Conservation (phyloP, 2,113 vertebrate species). For the Bucco capensis region DNA sequence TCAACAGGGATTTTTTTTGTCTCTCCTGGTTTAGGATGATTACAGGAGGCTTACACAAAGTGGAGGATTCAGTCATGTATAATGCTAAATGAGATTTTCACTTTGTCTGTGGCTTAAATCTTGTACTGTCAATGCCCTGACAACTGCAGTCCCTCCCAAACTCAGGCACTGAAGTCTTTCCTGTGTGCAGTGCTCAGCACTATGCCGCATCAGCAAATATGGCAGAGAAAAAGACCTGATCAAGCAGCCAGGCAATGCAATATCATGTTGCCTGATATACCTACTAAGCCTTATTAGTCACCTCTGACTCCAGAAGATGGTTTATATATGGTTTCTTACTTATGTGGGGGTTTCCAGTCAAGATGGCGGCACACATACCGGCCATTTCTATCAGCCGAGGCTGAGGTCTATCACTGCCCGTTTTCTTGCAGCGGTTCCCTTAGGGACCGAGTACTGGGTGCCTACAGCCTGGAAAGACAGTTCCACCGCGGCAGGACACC, state of each 20-base stretch:
- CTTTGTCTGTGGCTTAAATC: background rate
- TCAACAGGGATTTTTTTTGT: background rate
- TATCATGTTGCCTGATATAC: background rate
- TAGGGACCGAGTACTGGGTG: no score
- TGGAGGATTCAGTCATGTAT: fast-evolving
- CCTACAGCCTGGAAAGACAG: no score
- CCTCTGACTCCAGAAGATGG: background rate
- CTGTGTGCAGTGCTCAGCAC: background rate
- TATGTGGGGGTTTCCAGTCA: no score
- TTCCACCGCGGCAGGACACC: no score
- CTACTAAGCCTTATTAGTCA: background rate
- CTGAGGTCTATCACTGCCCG: no score
- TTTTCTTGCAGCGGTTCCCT: no score
- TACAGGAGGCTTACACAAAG: background rate
- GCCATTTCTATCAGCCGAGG: no score
- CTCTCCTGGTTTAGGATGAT: background rate
- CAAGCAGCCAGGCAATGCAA: background rate
- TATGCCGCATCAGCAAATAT: background rate
- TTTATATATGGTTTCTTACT: background rate
- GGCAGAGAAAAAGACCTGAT: background rate
- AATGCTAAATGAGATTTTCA: background rate
- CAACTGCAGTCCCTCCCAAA: background rate
- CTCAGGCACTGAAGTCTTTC: background rate
- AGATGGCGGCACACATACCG: no score
- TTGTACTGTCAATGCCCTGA: background rate